These are phyloP conservation scores for Wasmannia auropunctata DNA, from an alignment of 1,140 invertebrate genomes.

Conservation along the genomic window DNA sequence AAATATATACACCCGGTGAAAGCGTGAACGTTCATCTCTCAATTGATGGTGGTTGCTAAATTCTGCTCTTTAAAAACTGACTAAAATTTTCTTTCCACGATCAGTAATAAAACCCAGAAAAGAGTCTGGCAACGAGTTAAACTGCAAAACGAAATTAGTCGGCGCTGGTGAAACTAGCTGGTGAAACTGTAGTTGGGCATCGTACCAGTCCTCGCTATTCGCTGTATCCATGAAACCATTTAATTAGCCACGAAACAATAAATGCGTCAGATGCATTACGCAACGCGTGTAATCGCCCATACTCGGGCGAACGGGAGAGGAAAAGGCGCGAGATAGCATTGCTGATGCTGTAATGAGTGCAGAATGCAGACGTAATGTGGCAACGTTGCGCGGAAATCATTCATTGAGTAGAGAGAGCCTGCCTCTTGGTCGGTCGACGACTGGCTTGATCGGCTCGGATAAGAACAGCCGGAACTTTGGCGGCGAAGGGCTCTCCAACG, in stretches of 20 bases:
- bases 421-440: constrained; percentile 46
- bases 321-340: constrained; percentile 60
- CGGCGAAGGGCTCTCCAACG: constrained; percentile 12
- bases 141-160: background rate
- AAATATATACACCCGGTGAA: background rate
- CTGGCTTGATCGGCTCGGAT: constrained; percentile 50
- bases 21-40: background rate
- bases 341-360: constrained; percentile 65
- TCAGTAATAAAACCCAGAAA: background rate
- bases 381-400: constrained; percentile 84
- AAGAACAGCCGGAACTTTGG: constrained; percentile 47
- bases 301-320: constrained; percentile 52
- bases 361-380: constrained; percentile 75
- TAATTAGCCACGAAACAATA: constrained; percentile 38
- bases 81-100: background rate
- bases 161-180: constrained; percentile 5
- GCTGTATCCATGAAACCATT: background rate
- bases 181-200: no score
- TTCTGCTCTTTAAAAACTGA: background rate
- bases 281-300: constrained; percentile 33
- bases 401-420: constrained; percentile 81
- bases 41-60: background rate
- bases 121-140: background rate
- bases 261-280: constrained; percentile 17
- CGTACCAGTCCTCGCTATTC: background rate